Percentiles rank a stretch among this genome's conserved stretches.
These are phyloP conservation scores for Cepphus grylle DNA, from an alignment of 2,113 vertebrate genomes.

Conservation along the genomic window DNA sequence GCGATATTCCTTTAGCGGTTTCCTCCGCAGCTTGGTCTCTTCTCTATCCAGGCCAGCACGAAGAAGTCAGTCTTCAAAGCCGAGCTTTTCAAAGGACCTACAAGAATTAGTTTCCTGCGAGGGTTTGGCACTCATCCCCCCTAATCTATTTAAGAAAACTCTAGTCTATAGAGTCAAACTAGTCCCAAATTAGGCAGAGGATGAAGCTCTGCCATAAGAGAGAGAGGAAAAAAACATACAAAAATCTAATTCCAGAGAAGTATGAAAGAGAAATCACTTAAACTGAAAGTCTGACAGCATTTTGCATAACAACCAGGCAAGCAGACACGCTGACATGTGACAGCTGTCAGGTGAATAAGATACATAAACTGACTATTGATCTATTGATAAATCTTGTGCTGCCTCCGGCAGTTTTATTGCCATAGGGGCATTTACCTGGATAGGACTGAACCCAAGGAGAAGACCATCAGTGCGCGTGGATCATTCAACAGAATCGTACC, in stretches of 20 bases:
- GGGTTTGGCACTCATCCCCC: constrained; percentile 12
- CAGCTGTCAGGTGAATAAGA: constrained; percentile 11
- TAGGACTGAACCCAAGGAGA: not conserved
- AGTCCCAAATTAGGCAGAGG: constrained; percentile 25
- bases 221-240: accelerated
- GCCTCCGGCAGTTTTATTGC: not conserved
- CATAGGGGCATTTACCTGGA: not conserved
- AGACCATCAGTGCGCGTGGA: not conserved
- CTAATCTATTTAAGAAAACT: constrained; percentile 39
- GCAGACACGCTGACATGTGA: not conserved
- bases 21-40: not conserved
- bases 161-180: not conserved
- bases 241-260: not conserved
- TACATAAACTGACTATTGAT: constrained; percentile 45
- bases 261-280: constrained; percentile 23
- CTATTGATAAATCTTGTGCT: constrained; percentile 10
- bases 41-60: constrained; percentile 11
- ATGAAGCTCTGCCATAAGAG: not conserved
- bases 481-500: not conserved
- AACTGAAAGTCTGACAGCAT: not conserved
- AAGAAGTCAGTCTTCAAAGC: constrained; percentile 38
- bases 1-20: not conserved
- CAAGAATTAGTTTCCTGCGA: constrained; percentile 47
- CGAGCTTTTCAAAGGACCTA: constrained; percentile 34
- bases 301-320: constrained; percentile 23